These are phyloP conservation scores for Etheostoma nigrum DNA, from an alignment of 2,797 vertebrate species.

Conservation along the genomic window DNA sequence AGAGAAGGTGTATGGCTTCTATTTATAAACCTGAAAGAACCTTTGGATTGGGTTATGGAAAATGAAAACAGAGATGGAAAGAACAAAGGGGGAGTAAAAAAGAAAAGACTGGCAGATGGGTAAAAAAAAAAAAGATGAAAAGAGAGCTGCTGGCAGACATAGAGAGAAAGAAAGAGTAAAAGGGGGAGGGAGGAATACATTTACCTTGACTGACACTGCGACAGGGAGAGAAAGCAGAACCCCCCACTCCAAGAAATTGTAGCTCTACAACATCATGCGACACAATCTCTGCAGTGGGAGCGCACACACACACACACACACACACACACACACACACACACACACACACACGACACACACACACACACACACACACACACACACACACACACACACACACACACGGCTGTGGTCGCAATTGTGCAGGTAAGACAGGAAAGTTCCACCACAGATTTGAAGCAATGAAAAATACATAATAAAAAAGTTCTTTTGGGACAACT, in stretches of 20 bases:
- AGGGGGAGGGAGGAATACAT: constrained; percentile 63
- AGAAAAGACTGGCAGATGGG: constrained; percentile 14
- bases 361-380: not conserved
- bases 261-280: constrained; percentile 71
- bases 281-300: constrained; percentile 73
- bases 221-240: constrained; percentile 76
- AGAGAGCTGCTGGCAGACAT: constrained; percentile 36
- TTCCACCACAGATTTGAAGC: not conserved
- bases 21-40: constrained; percentile 69
- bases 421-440: not conserved
- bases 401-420: no score
- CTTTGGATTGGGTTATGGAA: constrained; percentile 62
- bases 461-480: not conserved
- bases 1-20: constrained; percentile 56
- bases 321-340: no score
- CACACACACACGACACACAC: no score
- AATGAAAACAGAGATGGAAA: constrained; percentile 43
- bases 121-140: constrained; percentile 37
- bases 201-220: constrained; percentile 82
- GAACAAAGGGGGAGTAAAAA: constrained; percentile 15
- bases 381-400: not conserved
- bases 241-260: constrained; percentile 65
- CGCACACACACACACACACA: not conserved
- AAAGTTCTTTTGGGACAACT: not conserved
- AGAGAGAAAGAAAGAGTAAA: constrained; percentile 4